Evolutionary conservation across 2,113 vertebrate species (phyloP), one percentile per base, ranked within the genome.

Genomic region (Oreotrochilus melanogaster): DNA sequence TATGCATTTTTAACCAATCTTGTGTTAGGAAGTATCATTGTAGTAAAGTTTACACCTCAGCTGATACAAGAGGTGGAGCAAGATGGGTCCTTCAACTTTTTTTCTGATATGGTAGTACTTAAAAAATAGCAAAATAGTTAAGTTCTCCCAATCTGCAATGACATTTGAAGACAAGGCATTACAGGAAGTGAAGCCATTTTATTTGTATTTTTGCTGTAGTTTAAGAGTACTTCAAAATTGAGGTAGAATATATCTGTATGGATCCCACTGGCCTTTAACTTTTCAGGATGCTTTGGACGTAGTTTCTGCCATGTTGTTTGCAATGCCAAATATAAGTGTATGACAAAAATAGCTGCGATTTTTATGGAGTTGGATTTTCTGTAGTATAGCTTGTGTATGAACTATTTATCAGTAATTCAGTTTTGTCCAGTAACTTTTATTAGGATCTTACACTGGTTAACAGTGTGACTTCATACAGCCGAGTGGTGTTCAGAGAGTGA

Each of bases 341-440:
- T 84, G 57, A n/a, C 35, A 78, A 31, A 62, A 69, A 65, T 24
- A 78, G 70, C 53, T 74, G 37, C 60, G 56, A 10, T 27, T 93
- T 91, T 83, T 42, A 22, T 69, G 35, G 72, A 54, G 57, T 57
- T 91, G 56, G 23, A 22, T 92, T 96, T 91, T 82, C 72, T 83
- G 42, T 47, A 74, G 47, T 30, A 28, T 22, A 76, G 39, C 25
- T 80, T 73, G 7, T 76, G 31, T 31, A 24, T 33, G 31, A 86
- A 45, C 28, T 67, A 33, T 89, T 88, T 58, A 39, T 62, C 69
- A 25, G 42, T 90, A 72, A 45, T 56, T 84, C 51, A 60, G 43
- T 60, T 93, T 67, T 53, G 37, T n/a, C 14, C 24, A 56, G 61
- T 53, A 42, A 60, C 51, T 37, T 83, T 1, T 67, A 14, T 74